phyloP scores from a whole-genome alignment of 2,888 invertebrate genomes.

The Drosophila pseudotalamancana region DNA sequence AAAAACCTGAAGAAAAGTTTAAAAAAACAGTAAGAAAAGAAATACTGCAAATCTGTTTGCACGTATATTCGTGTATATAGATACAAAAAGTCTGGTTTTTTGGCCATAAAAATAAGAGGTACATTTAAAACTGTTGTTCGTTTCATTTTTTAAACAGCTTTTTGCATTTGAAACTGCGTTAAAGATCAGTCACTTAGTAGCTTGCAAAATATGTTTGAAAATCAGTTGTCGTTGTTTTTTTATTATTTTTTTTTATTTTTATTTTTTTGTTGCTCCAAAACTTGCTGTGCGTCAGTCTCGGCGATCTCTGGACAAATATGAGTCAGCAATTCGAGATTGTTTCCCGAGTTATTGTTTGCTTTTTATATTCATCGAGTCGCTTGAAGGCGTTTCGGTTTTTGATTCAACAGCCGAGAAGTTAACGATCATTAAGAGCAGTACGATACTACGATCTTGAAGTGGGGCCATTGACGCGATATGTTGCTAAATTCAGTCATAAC shows the following conservation, averaged over 20 bases:
- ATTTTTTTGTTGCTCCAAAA: constrained; percentile 22
- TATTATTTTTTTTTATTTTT: constrained; percentile 5
- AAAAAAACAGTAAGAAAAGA: constrained; percentile 4
- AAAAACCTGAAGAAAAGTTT: not conserved
- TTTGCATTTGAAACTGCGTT: constrained; percentile 34
- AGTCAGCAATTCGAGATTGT: constrained; percentile 46
- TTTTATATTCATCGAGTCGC: constrained; percentile 18
- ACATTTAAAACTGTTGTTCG: constrained; percentile 27
- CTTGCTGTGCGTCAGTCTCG: constrained; percentile 55
- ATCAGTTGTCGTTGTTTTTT: constrained; percentile 28
- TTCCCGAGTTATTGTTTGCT: constrained; percentile 35
- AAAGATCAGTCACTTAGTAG: constrained; percentile 32
- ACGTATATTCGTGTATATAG: not conserved
- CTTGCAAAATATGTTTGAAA: constrained; percentile 23
- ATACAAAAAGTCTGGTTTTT: constrained; percentile 43
- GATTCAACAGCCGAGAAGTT: constrained; percentile 23
- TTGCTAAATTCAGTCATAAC: not conserved
- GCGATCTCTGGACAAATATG: constrained; percentile 24
- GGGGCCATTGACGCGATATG: constrained; percentile 26
- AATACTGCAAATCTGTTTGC: constrained; percentile 7
- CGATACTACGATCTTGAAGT: constrained; percentile 13
- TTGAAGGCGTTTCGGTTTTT: constrained; percentile 29
- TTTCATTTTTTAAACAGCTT: constrained; percentile 47
- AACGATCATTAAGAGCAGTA: constrained; percentile 36
- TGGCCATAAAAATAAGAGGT: constrained; percentile 25